A percentile compares a stretch with the other conserved stretches of the same genome.
Evolutionary conservation across 23 tunicate genomes (phyloP).

Genomic region (Styela plicata): DNA sequence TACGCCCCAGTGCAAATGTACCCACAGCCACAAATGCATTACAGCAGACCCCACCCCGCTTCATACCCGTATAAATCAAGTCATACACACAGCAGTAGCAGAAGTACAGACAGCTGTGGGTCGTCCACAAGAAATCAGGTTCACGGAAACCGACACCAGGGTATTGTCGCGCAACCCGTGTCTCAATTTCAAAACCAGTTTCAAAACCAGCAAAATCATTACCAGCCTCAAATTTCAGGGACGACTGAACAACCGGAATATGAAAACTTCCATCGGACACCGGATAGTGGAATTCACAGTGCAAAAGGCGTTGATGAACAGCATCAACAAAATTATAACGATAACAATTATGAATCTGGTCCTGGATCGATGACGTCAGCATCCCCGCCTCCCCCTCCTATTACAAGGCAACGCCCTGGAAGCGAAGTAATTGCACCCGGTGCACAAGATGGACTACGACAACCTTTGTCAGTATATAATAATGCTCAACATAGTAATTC

Average conservation of each 20-base stretch:
- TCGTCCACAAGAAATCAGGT: slow-evolving; percentile 64
- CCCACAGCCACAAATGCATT: slow-evolving; percentile 24
- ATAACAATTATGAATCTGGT: neutral
- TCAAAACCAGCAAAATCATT: neutral
- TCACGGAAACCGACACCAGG: slow-evolving; percentile 25
- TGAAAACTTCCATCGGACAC: slow-evolving; percentile 23
- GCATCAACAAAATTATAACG: slow-evolving; percentile 6
- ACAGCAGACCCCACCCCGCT: slow-evolving; percentile 26
- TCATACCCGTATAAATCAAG: slow-evolving; percentile 44
- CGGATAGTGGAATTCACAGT: slow-evolving; percentile 33
- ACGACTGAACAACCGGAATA: slow-evolving; percentile 2
- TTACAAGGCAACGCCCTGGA: slow-evolving; percentile 28
- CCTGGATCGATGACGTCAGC: neutral
- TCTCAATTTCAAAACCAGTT: neutral
- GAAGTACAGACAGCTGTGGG: slow-evolving; percentile 61
- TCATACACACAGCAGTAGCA: slow-evolving; percentile 56
- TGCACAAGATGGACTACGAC: neutral
- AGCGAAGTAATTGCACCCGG: slow-evolving; percentile 7
- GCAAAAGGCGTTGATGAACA: neutral
- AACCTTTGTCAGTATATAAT: slow-evolving; percentile 14
- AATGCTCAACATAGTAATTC: neutral
- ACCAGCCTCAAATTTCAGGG: neutral
- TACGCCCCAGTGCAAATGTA: slow-evolving; percentile 25
- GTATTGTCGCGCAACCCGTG: neutral
- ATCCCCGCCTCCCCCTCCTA: neutral